Percentiles rank a stretch among this genome's conserved stretches.
Evolutionary conservation across 2,113 vertebrate species (phyloP).

Genomic region (Jaculus jaculus): DNA sequence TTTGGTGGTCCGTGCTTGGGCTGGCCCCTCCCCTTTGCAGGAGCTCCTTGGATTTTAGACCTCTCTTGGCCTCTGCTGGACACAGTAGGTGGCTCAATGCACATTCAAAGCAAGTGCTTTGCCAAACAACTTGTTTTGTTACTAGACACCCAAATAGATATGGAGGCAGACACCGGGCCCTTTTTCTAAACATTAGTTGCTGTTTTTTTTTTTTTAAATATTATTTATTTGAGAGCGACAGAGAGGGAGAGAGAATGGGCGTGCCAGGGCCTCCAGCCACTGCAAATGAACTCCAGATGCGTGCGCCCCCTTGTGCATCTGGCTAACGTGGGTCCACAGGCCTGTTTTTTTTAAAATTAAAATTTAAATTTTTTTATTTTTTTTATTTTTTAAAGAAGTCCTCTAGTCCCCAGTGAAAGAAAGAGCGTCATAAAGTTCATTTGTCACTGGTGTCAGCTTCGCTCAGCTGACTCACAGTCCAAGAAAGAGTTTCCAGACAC

Average conservation of each 20-base stretch:
- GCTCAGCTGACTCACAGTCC: slow-evolving; percentile 71
- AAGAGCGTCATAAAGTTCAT: slow-evolving; percentile 80
- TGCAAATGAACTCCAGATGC: no score
- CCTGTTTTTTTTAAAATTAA: no score
- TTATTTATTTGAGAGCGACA: no score
- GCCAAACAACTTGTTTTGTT: slow-evolving; percentile 6
- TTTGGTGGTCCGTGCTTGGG: not conserved
- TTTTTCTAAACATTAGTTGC: not conserved
- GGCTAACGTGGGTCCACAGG: no score
- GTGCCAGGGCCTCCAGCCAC: no score
- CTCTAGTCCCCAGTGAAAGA: slow-evolving; percentile 75
- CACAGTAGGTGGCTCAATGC: not conserved
- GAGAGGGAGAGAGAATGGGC: no score
- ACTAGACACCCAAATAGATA: not conserved
- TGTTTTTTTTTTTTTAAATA: no score
- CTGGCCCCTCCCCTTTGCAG: not conserved
- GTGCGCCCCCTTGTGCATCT: no score
- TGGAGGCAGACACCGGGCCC: not conserved
- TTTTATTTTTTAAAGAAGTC: slow-evolving; percentile 62
- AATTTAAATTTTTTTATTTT: no score
- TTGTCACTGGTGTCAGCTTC: slow-evolving; percentile 78
- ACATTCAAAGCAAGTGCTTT: not conserved
- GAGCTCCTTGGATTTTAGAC: not conserved
- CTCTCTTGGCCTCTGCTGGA: not conserved
- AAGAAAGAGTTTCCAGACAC: slow-evolving; percentile 80